These are phyloP conservation scores for Acanthornis magna DNA, from an alignment of 2,797 vertebrate genomes.

Conservation along the genomic window DNA sequence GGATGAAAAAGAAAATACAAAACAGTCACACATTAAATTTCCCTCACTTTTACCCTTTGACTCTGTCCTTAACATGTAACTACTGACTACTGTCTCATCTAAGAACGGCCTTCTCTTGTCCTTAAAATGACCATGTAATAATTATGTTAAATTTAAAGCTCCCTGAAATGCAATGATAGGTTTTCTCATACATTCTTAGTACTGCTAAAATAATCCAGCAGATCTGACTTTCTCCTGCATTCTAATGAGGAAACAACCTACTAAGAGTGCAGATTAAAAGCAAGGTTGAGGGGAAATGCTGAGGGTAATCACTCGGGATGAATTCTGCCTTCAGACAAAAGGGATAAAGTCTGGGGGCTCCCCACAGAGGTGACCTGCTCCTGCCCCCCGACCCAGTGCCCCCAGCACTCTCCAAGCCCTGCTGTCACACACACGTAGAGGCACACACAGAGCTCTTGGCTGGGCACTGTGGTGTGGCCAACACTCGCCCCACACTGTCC, in stretches of 20 bases:
- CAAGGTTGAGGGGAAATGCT: not conserved
- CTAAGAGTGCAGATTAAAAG: not conserved
- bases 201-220: not conserved
- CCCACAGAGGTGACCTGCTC: no score
- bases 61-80: not conserved
- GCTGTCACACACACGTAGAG: rapidly evolving
- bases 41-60: not conserved
- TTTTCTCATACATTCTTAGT: not conserved
- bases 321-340: not conserved
- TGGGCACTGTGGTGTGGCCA: not conserved
- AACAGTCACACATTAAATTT: not conserved
- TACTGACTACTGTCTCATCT: not conserved
- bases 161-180: rapidly evolving
- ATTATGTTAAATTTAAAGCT: not conserved
- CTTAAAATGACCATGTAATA: not conserved
- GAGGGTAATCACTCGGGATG: not conserved
- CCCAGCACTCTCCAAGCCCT: no score
- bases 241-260: not conserved
- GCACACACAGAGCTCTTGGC: not conserved
- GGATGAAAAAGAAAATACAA: not conserved
- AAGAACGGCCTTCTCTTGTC: not conserved
- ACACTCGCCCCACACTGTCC: not conserved
- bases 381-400: no score
- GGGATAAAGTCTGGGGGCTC: rapidly evolving
- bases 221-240: not conserved